Percentiles rank a stretch among this genome's conserved stretches.
phyloP scores from a whole-genome alignment of 2,888 invertebrate genomes.

The Stenchaetothrips biformis region DNA sequence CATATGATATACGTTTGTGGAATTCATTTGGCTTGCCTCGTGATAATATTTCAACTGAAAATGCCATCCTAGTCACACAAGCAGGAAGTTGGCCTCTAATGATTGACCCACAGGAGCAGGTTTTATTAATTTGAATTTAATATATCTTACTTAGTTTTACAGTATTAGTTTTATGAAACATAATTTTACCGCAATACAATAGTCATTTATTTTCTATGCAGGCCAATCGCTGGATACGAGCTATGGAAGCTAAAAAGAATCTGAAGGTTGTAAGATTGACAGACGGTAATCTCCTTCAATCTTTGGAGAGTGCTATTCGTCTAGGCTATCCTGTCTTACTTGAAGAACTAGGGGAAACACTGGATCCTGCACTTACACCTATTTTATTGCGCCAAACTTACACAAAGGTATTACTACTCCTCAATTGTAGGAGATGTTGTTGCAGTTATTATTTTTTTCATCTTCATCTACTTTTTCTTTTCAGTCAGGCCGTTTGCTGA shows the following conservation, averaged over 20 bases:
- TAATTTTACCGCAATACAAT: background rate
- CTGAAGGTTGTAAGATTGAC: conserved; percentile 74
- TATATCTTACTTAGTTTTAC: conserved; percentile 27
- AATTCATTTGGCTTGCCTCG: conserved; percentile 82
- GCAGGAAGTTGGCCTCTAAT: conserved; percentile 83
- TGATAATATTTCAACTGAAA: conserved; percentile 84
- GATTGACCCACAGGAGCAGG: conserved; percentile 94
- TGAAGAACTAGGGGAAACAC: conserved; percentile 80
- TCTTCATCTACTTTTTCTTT: conserved; percentile 32
- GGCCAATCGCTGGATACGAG: conserved; percentile 88
- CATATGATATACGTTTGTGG: conserved; percentile 85
- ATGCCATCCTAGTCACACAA: conserved; percentile 81
- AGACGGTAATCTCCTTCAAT: conserved; percentile 67
- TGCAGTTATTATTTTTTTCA: background rate
- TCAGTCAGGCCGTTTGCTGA: conserved; percentile 72
- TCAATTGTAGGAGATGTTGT: background rate
- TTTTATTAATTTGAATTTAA: conserved; percentile 41
- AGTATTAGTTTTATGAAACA: background rate
- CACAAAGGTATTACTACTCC: conserved; percentile 31
- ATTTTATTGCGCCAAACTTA: conserved; percentile 77
- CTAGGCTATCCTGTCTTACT: conserved; percentile 80
- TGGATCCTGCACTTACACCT: conserved; percentile 83
- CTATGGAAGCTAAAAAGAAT: conserved; percentile 73
- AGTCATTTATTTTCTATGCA: conserved; percentile 42
- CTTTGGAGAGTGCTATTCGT: conserved; percentile 75